Conservation (phyloP, 2,797 vertebrate species). For the Lateolabrax maculatus region DNA sequence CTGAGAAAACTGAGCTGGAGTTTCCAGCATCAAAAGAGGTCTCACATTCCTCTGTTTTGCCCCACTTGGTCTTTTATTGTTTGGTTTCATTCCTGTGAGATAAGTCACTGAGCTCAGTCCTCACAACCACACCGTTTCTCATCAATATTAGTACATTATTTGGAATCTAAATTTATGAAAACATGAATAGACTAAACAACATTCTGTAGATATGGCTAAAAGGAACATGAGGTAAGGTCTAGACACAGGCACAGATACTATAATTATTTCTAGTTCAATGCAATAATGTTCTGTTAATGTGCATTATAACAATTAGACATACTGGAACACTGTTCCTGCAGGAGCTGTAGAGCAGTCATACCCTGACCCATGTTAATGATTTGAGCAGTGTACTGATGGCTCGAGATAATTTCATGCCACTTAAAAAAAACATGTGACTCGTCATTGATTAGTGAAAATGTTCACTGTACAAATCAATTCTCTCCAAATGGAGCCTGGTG, state of each 20-base stretch:
- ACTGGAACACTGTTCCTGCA: slow-evolving; percentile 4
- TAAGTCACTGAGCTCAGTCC: slow-evolving; percentile 15
- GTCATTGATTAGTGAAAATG: slow-evolving; percentile 56
- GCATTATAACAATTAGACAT: slow-evolving; percentile 22
- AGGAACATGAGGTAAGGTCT: slow-evolving; percentile 21
- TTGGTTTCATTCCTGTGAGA: slow-evolving; percentile 35
- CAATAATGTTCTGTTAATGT: slow-evolving; percentile 25
- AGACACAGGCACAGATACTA: slow-evolving; percentile 3
- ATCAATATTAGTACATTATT: slow-evolving; percentile 2
- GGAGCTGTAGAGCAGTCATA: not conserved
- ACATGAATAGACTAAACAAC: slow-evolving; percentile 5
- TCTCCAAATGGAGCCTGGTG: slow-evolving; percentile 33
- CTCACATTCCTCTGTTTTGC: slow-evolving; percentile 51
- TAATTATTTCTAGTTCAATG: slow-evolving; percentile 22
- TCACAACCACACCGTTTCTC: not conserved
- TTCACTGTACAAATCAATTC: slow-evolving; percentile 41
- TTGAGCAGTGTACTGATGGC: slow-evolving; percentile 5
- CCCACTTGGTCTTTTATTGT: not conserved
- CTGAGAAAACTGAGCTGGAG: slow-evolving; percentile 41
- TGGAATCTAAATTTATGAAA: slow-evolving; percentile 5
- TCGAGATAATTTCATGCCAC: slow-evolving; percentile 21
- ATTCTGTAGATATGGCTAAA: not conserved
- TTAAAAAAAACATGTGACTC: slow-evolving; percentile 43
- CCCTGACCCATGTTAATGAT: slow-evolving; percentile 8
- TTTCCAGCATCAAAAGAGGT: slow-evolving; percentile 56